Base-by-base conservation (phyloP, 1,140 invertebrate genomes). In the Leptopilina boulardi region DNA sequence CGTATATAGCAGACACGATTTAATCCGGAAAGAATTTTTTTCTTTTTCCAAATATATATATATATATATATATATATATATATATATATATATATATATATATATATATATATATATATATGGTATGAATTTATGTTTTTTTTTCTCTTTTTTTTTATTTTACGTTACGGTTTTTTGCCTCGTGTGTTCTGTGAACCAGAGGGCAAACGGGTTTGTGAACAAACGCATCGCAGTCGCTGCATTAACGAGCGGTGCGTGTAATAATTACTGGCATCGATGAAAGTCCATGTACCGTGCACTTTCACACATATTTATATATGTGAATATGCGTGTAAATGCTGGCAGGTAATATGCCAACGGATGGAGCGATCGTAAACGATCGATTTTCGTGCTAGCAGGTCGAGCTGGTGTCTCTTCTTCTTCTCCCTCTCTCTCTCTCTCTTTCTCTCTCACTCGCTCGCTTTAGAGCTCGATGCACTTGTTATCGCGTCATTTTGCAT, bases 171-270 rank as follows among this genome's bases (percentile, higher is more conserved):
- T 47, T 47, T 47, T n/a, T 47, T 47, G 38, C 44, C 15, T 47
- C 13, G 44, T 47, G 13, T 47, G 13, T 4, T 47, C 13, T 47
- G 30, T 34, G 30, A 34, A 51, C 26, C 51, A 34, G n/a, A 0
- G 11, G 41, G 47, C 41, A 26, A 26, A 74, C 76, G 74, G 77
- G 76, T 84, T 77, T 76, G 71, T 77, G 79, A 80, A 79, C 80
- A 77, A 83, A 82, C 38, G 78, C 77, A 73, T 47, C 44, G 15
- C 15, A 15, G 42, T 76, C 74, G 79, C 59, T 70, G 83, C 83
- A 82, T 85, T 85, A 84, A 87, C 84, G 80, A 85, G 79, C 80
- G 78, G 77, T 76, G 79, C 76, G 76, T 77, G 78, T 76, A 82
- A 83, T 82, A 85, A 82, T 85, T 81, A 82, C 70, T 72, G 70